phyloP scores from a whole-genome alignment of 92 coral and sea anemone species.

The Phenganax marumi region DNA sequence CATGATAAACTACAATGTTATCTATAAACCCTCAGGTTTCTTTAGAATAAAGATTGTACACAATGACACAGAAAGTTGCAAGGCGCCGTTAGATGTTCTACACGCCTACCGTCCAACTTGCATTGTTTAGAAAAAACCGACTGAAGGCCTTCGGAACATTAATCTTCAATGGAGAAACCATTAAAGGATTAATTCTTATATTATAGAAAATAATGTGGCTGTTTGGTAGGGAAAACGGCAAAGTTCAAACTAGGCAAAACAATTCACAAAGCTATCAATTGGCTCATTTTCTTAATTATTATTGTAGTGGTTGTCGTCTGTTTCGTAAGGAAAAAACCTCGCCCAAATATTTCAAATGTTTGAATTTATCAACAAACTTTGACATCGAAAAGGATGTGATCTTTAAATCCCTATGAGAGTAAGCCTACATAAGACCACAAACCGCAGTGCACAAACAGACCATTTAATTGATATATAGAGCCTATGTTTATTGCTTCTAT shows the following conservation, averaged over 20 bases:
- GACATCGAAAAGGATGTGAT: neutral
- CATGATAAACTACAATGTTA: neutral
- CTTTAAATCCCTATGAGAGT: neutral
- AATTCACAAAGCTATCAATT: neutral
- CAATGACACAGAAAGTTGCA: slow-evolving; percentile 14
- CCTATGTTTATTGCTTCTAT: slow-evolving; percentile 36
- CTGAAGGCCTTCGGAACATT: slow-evolving; percentile 7
- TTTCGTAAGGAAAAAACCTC: neutral
- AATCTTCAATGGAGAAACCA: slow-evolving; percentile 31
- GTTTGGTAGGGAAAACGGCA: slow-evolving; percentile 22
- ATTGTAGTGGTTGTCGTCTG: neutral
- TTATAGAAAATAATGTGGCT: slow-evolving; percentile 8
- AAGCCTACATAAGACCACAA: neutral
- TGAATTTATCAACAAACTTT: neutral
- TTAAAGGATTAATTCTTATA: slow-evolving; percentile 21
- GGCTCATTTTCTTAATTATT: neutral
- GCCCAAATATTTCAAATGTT: neutral
- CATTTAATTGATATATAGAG: slow-evolving; percentile 31
- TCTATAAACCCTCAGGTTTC: neutral
- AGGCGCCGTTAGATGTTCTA: slow-evolving; percentile 10
- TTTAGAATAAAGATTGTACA: neutral
- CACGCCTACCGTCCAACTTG: slow-evolving; percentile 17
- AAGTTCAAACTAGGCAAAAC: neutral
- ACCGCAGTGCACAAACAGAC: slow-evolving; percentile 23
- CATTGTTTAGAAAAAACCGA: slow-evolving; percentile 21